These are phyloP conservation scores for Hucho hucho DNA, from an alignment of 2,113 vertebrate genomes.

Conservation along the genomic window DNA sequence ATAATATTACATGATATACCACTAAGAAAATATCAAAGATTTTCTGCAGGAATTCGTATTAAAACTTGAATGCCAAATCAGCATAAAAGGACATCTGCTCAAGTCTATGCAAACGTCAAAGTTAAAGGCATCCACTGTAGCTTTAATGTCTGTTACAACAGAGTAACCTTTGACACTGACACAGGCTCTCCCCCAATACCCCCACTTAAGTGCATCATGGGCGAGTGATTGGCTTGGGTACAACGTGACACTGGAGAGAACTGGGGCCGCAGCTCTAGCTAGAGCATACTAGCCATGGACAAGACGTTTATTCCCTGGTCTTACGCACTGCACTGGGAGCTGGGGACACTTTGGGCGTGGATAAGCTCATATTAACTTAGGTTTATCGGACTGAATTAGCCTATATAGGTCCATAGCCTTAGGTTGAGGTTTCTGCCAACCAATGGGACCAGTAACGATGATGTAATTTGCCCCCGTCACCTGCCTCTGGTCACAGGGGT, in stretches of 20 bases:
- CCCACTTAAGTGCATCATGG: neutral
- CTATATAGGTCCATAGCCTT: conserved; percentile 19
- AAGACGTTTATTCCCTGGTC: conserved; percentile 45
- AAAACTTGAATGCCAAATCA: no score
- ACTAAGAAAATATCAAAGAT: no score
- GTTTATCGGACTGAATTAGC: conserved; percentile 54
- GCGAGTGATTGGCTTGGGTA: no score
- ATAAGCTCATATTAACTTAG: conserved; percentile 64
- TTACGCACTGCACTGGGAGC: conserved; percentile 22
- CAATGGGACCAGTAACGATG: neutral
- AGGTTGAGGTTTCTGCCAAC: neutral
- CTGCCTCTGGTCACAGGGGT: neutral
- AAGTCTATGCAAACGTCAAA: no score
- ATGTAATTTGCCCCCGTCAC: neutral
- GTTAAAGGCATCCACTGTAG: no score
- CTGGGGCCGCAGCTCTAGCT: neutral
- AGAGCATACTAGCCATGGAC: conserved; percentile 7
- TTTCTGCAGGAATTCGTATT: no score
- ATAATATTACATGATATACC: no score
- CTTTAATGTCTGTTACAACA: no score
- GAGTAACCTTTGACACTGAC: no score
- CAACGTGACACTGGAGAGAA: conserved; percentile 7
- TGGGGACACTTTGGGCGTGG: conserved; percentile 58
- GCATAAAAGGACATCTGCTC: no score
- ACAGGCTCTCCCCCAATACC: no score